phyloP scores from a whole-genome alignment of 2,113 vertebrate species.

The Megaleporinus macrocephalus region DNA sequence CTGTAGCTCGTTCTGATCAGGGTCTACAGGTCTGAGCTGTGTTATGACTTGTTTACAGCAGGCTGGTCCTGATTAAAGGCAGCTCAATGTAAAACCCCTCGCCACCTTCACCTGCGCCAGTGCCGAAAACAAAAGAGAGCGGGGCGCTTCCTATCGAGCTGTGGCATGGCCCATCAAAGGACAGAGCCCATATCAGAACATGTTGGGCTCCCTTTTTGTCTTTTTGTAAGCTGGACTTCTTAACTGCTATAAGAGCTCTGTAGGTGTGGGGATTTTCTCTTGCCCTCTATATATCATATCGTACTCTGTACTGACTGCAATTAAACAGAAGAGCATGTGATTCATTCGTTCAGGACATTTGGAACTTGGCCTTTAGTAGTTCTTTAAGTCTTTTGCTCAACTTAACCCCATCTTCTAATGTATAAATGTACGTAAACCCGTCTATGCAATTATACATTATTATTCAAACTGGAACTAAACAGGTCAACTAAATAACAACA shows the following conservation, averaged over 20 bases:
- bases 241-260: constrained; percentile 7
- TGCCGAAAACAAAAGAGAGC: constrained; percentile 51
- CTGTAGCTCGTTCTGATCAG: neutral
- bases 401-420: neutral
- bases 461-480: neutral
- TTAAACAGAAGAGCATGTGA: neutral
- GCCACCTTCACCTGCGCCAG: constrained; percentile 55
- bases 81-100: constrained; percentile 10
- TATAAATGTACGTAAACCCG: neutral
- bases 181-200: constrained; percentile 32
- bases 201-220: neutral
- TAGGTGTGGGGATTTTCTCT: neutral
- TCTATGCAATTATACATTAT: neutral
- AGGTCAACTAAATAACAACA: too few species aligned
- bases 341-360: neutral
- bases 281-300: neutral
- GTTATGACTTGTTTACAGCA: constrained; percentile 39
- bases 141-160: constrained; percentile 46
- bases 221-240: constrained; percentile 15
- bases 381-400: too few species aligned
- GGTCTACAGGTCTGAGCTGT: constrained; percentile 3
- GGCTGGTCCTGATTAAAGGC: constrained; percentile 48
- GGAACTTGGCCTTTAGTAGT: neutral
- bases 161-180: constrained; percentile 46
- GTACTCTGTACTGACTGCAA: neutral